Evolutionary conservation across 2,888 invertebrate species (phyloP).

Genomic region (Tetanocera ferruginea): DNA sequence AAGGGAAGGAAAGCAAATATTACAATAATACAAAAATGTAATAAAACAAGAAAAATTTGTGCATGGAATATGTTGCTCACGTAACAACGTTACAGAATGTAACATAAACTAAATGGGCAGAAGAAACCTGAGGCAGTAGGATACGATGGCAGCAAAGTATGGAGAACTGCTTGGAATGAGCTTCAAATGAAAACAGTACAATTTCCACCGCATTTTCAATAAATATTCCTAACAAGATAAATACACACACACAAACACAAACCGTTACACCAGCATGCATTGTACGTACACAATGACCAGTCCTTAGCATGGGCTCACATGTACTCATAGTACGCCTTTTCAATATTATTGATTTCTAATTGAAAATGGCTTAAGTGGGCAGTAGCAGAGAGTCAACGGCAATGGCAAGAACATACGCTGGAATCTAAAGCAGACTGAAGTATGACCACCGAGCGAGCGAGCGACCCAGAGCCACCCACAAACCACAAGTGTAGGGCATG

Average conservation of each 20-base stretch:
- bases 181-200: constrained; percentile 11
- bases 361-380: constrained; percentile 59
- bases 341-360: constrained; percentile 62
- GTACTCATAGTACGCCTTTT: constrained; percentile 9
- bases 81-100: constrained; percentile 1
- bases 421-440: neutral
- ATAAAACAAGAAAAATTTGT: constrained; percentile 2
- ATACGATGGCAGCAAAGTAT: neutral
- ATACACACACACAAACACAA: constrained; percentile 22
- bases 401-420: constrained; percentile 6
- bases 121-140: neutral
- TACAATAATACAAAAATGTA: constrained; percentile 2
- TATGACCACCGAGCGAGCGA: too few relatives aligned
- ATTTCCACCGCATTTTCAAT: constrained; percentile 19
- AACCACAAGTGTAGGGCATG: constrained; percentile 18
- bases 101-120: neutral
- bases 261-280: neutral
- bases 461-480: too few relatives aligned
- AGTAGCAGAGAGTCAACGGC: neutral
- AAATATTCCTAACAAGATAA: constrained; percentile 29
- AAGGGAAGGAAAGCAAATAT: constrained; percentile 9
- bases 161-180: neutral
- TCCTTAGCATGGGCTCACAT: neutral
- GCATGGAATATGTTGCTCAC: constrained; percentile 16
- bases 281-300: neutral